Conservation (phyloP, 1,140 invertebrate species). For the Oryzaephilus surinamensis region DNA sequence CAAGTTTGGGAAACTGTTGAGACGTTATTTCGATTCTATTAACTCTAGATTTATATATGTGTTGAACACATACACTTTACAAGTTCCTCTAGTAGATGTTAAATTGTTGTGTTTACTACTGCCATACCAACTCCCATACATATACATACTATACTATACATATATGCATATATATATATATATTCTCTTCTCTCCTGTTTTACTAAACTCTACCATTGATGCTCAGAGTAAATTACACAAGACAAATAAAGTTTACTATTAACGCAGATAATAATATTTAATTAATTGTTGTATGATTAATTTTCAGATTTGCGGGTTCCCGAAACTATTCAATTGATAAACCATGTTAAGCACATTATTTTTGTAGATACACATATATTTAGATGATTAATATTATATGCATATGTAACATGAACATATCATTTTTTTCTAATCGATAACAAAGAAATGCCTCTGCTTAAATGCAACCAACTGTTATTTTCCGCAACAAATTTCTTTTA, state of each 20-base stretch:
- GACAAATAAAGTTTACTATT: constrained; percentile 18
- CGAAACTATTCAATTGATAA: too few species aligned
- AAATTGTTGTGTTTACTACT: constrained; percentile 18
- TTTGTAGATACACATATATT: too few species aligned
- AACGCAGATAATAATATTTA: constrained; percentile 23
- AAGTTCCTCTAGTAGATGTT: constrained; percentile 18
- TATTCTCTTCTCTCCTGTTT: constrained; percentile 13
- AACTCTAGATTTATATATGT: constrained; percentile 28
- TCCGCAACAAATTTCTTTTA: constrained; percentile 17
- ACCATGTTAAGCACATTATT: too few species aligned
- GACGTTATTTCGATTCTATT: constrained; percentile 27
- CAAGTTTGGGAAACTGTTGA: constrained; percentile 31
- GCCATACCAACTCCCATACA: constrained; percentile 1
- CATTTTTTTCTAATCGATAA: constrained; percentile 10
- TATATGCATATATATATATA: constrained; percentile 2
- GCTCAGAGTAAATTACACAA: constrained; percentile 16
- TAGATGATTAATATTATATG: too few species aligned
- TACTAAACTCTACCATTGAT: constrained; percentile 16
- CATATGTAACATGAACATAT: constrained; percentile 7
- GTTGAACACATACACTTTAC: constrained; percentile 21
- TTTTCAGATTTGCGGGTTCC: too few species aligned
- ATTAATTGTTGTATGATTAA: too few species aligned
- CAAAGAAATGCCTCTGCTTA: constrained; percentile 10
- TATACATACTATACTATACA: not conserved
- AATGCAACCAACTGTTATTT: constrained; percentile 19